These are phyloP conservation scores for Scelioninae gen. 1 DNA, from an alignment of 2,888 invertebrate genomes.

Conservation along the genomic window DNA sequence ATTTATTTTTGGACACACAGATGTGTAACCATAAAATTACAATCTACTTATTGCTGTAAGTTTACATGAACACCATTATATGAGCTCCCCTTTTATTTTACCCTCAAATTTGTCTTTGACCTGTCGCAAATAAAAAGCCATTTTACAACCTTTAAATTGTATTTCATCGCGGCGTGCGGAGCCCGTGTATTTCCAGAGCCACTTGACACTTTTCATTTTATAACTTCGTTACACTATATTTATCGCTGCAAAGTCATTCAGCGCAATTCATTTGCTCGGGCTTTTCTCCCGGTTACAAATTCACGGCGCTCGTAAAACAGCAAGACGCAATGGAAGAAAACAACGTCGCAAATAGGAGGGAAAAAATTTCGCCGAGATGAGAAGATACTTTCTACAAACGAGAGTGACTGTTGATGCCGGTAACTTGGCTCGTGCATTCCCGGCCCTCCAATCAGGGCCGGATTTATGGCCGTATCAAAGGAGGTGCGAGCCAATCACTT, in stretches of 20 bases:
- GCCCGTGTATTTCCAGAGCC: constrained; percentile 18
- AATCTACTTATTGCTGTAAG: neutral
- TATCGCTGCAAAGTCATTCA: constrained; percentile 50
- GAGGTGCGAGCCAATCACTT: constrained; percentile 15
- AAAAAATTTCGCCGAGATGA: constrained; percentile 39
- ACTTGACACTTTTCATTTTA: constrained; percentile 55
- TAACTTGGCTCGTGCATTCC: constrained; percentile 7
- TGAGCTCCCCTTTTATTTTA: neutral
- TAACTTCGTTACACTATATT: constrained; percentile 58
- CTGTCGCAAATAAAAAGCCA: constrained; percentile 28
- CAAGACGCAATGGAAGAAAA: constrained; percentile 51
- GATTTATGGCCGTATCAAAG: constrained; percentile 34
- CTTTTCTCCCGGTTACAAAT: constrained; percentile 51
- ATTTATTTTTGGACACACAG: too few relatives aligned
- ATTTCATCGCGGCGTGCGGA: constrained; percentile 21
- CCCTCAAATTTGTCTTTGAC: constrained; percentile 27
- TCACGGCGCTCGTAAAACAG: constrained; percentile 53
- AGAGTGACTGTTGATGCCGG: constrained; percentile 26
- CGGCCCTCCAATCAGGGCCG: constrained; percentile 21
- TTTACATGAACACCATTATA: neutral
- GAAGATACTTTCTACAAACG: constrained; percentile 45
- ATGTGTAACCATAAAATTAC: neutral
- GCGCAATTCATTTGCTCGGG: constrained; percentile 51
- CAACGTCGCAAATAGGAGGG: constrained; percentile 34
- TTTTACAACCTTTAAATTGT: constrained; percentile 29